Evolutionary conservation across 2,797 vertebrate species (phyloP).

Genomic region (Scyliorhinus canicula): DNA sequence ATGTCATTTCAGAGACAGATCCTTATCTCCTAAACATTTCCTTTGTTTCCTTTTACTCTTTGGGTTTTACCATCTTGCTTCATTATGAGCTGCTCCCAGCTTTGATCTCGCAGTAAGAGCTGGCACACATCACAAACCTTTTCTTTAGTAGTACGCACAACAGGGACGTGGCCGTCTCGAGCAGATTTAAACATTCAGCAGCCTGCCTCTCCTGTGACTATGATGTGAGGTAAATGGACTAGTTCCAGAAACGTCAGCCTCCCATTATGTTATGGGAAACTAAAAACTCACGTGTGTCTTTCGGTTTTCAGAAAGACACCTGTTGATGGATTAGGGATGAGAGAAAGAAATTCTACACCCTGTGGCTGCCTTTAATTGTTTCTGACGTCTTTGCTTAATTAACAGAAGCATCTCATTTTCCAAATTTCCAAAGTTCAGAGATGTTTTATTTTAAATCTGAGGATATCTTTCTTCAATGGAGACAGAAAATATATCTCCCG

Average conservation of each 20-base stretch:
- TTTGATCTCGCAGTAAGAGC: slow-evolving; percentile 76
- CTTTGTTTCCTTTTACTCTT: slow-evolving; percentile 87
- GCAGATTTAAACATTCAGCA: slow-evolving; percentile 56
- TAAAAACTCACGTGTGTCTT: slow-evolving; percentile 61
- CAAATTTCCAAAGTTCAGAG: neutral
- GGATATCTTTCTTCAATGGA: neutral
- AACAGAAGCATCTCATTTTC: slow-evolving; percentile 22
- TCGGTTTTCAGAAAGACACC: slow-evolving; percentile 53
- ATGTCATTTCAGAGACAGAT: slow-evolving; percentile 92
- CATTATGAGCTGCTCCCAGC: slow-evolving; percentile 68
- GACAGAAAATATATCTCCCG: neutral
- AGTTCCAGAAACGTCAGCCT: slow-evolving; percentile 59
- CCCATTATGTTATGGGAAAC: slow-evolving; percentile 58
- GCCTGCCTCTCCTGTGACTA: slow-evolving; percentile 54
- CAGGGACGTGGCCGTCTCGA: slow-evolving; percentile 49
- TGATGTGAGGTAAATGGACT: slow-evolving; percentile 52
- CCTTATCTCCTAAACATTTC: slow-evolving; percentile 94
- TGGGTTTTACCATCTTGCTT: slow-evolving; percentile 77
- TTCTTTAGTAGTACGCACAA: slow-evolving; percentile 54
- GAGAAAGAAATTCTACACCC: neutral
- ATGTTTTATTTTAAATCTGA: slow-evolving; percentile 6
- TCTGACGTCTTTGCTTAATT: neutral
- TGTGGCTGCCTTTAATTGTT: slow-evolving; percentile 9
- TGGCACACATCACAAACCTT: slow-evolving; percentile 56
- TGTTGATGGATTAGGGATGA: slow-evolving; percentile 44